A percentile compares a stretch with the other conserved stretches of the same genome.
These are phyloP conservation scores for Ormyrus nitidulus DNA, from an alignment of 2,888 invertebrate species.

Conservation along the genomic window DNA sequence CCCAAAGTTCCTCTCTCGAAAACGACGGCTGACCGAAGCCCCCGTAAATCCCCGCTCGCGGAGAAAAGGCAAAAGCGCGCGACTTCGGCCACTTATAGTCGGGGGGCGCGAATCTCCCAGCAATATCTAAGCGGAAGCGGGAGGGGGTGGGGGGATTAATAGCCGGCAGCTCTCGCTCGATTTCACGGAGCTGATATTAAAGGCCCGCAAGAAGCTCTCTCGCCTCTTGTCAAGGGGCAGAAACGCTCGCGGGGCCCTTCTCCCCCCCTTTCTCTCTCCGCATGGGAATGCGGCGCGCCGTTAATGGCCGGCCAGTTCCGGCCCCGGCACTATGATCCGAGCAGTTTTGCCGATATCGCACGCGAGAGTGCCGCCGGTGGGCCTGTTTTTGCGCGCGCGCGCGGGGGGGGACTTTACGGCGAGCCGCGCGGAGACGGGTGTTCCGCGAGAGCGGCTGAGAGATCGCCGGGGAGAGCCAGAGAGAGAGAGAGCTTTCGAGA, in stretches of 20 bases:
- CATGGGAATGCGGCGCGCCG: conserved; percentile 20
- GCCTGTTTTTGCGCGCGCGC: conserved; percentile 13
- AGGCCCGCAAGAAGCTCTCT: not conserved
- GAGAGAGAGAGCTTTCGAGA: not conserved
- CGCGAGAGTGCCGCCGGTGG: too few relatives aligned
- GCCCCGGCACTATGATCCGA: conserved; percentile 19
- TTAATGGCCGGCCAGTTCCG: conserved; percentile 51
- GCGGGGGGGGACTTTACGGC: not conserved
- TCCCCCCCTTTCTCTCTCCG: not conserved
- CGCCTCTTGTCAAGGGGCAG: conserved; percentile 18
- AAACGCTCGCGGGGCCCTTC: not conserved
- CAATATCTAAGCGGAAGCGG: conserved; percentile 6
- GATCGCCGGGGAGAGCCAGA: not conserved
- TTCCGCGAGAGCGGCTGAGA: too few relatives aligned
- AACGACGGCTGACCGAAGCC: not conserved
- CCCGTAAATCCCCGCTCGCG: not conserved
- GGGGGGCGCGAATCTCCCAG: too few relatives aligned
- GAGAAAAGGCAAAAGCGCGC: not conserved
- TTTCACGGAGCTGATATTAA: conserved; percentile 46
- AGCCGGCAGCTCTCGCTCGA: conserved; percentile 16
- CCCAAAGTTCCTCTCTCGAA: too few relatives aligned
- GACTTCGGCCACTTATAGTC: not conserved
- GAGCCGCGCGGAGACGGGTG: too few relatives aligned
- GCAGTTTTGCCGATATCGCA: too few relatives aligned
- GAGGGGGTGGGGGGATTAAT: conserved; percentile 20